Percentiles rank a stretch among this genome's conserved stretches.
Conservation (phyloP, 2,888 invertebrate species). For the Pollenia angustigena region DNA sequence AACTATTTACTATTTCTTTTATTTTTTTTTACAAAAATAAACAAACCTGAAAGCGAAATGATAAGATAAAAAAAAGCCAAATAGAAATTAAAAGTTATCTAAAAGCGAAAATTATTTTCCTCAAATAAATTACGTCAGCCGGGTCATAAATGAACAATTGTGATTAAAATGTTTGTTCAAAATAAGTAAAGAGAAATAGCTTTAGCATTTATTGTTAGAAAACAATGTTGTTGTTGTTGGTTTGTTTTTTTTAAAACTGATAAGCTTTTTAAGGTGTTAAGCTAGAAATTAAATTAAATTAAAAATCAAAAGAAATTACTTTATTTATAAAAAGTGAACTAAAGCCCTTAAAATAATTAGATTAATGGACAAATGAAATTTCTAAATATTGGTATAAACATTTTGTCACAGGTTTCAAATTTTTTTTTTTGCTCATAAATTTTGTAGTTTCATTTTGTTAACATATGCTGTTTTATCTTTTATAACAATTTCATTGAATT, state of each 20-base stretch:
- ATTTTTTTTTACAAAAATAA: constrained; percentile 32
- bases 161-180: not conserved
- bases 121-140: constrained; percentile 48
- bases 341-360: no score
- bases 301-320: not conserved
- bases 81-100: constrained; percentile 64
- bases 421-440: no score
- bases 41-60: constrained; percentile 25
- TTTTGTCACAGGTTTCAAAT: no score
- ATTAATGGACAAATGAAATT: no score
- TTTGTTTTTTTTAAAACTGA: not conserved
- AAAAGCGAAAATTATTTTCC: not conserved
- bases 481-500: not conserved
- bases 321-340: not conserved
- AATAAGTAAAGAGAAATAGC: not conserved
- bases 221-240: not conserved
- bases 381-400: no score
- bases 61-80: constrained; percentile 57
- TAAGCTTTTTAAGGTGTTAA: constrained; percentile 2
- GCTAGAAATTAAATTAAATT: not conserved
- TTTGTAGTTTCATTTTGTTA: no score
- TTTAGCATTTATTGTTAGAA: constrained; percentile 1
- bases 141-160: not conserved
- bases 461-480: not conserved
- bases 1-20: not conserved